These are phyloP conservation scores for Lates calcarifer DNA, from an alignment of 2,113 vertebrate species.

Conservation along the genomic window DNA sequence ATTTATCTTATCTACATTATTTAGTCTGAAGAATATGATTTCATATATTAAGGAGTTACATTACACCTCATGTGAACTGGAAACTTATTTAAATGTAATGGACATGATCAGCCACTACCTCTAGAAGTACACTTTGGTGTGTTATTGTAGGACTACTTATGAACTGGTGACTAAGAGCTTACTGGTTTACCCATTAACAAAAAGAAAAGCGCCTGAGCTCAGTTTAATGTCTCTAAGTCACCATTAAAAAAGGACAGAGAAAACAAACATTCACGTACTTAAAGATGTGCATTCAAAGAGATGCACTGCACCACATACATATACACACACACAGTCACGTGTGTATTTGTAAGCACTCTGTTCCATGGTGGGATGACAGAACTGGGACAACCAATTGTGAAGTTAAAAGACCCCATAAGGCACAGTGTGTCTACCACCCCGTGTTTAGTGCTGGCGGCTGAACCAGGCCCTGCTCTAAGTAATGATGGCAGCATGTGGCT, in stretches of 20 bases:
- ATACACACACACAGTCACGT: constrained; percentile 30
- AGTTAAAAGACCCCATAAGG: constrained; percentile 73
- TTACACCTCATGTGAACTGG: neutral
- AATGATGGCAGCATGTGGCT: constrained; percentile 71
- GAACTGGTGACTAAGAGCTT: neutral
- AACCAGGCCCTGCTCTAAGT: constrained; percentile 66
- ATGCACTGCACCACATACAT: constrained; percentile 12
- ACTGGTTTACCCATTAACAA: neutral
- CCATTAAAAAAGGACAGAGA: constrained; percentile 30
- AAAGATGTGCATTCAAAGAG: constrained; percentile 41
- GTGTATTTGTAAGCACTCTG: constrained; percentile 42
- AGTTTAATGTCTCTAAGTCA: constrained; percentile 33
- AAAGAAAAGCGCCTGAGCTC: neutral
- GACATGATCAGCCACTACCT: neutral
- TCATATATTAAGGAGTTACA: neutral
- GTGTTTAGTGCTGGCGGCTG: constrained; percentile 63
- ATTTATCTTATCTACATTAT: neutral
- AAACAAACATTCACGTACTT: constrained; percentile 28
- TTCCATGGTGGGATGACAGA: constrained; percentile 72
- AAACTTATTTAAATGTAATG: neutral
- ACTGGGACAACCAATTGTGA: constrained; percentile 75
- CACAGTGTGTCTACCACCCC: constrained; percentile 62
- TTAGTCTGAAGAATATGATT: neutral
- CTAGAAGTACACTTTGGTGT: neutral
- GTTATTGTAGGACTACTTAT: neutral